phyloP scores from a whole-genome alignment of 2,113 vertebrate genomes.

The Pseudorhombus dupliciocellatus region DNA sequence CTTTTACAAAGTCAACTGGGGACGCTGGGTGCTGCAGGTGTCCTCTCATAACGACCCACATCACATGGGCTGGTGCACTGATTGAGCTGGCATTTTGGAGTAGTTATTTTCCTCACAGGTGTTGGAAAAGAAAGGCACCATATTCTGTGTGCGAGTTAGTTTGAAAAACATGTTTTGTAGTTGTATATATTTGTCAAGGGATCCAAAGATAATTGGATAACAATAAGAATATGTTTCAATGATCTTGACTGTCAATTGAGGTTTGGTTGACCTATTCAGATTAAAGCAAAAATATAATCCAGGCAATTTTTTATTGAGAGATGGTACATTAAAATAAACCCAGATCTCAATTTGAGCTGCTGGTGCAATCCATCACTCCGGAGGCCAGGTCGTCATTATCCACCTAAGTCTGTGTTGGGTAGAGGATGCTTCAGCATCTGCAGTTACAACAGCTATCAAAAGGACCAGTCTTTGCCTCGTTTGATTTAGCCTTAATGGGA shows the following conservation, averaged over 20 bases:
- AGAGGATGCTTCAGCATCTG: constrained; percentile 46
- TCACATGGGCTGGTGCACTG: constrained; percentile 65
- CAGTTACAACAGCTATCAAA: constrained; percentile 45
- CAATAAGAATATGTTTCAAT: constrained; percentile 19
- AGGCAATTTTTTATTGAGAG: constrained; percentile 41
- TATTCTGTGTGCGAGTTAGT: not conserved
- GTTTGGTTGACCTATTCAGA: constrained; percentile 37
- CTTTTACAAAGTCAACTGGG: constrained; percentile 78
- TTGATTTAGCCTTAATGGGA: constrained; percentile 65
- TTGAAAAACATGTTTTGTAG: not conserved
- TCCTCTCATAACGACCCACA: constrained; percentile 71
- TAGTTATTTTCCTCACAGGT: constrained; percentile 41
- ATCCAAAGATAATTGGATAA: too few species aligned
- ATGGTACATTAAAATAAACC: constrained; percentile 34
- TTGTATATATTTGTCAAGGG: constrained; percentile 4
- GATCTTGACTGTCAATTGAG: constrained; percentile 21
- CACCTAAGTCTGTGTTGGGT: constrained; percentile 20
- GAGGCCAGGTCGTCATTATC: constrained; percentile 37
- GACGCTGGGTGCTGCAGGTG: constrained; percentile 70
- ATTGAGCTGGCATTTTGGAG: constrained; percentile 46
- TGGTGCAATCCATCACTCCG: constrained; percentile 32
- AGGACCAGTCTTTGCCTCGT: constrained; percentile 38
- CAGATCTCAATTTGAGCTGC: constrained; percentile 20
- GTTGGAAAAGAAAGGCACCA: constrained; percentile 34
- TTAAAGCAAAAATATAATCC: constrained; percentile 39